Percentiles rank a stretch among this genome's conserved stretches.
phyloP scores from a whole-genome alignment of 2,888 invertebrate genomes.

The Stratiomys singularior region DNA sequence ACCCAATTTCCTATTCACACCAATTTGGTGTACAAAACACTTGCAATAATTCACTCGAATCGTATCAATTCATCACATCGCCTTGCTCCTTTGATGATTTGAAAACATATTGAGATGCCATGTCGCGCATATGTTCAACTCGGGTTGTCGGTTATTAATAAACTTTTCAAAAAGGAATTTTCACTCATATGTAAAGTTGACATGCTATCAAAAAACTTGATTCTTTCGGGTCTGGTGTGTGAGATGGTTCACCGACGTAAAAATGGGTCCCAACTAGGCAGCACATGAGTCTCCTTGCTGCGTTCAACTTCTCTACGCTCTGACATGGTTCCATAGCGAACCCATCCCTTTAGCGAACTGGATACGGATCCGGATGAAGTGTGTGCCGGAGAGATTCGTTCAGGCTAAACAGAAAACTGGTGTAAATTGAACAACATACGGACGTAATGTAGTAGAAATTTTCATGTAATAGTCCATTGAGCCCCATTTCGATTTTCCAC shows the following conservation, averaged over 20 bases:
- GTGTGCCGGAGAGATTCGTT: not conserved
- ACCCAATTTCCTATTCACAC: not conserved
- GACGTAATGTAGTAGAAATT: conserved; percentile 32
- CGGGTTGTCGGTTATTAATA: conserved; percentile 25
- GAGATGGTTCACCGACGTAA: not conserved
- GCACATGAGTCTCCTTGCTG: not conserved
- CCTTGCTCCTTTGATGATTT: conserved; percentile 15
- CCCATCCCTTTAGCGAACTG: not conserved
- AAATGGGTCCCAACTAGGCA: not conserved
- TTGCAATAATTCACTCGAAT: conserved; percentile 38
- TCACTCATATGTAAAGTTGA: conserved; percentile 38
- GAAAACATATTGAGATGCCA: conserved; percentile 33
- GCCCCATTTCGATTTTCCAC: conserved; percentile 29
- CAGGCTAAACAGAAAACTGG: conserved; percentile 23
- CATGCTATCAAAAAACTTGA: conserved; percentile 36
- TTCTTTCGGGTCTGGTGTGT: conserved; percentile 23
- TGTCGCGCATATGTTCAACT: conserved; percentile 31
- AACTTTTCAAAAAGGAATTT: conserved; percentile 30
- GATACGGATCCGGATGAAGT: not conserved
- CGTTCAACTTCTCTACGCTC: not conserved
- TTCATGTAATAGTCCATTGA: conserved; percentile 35
- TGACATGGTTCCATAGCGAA: not conserved
- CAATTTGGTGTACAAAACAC: conserved; percentile 5
- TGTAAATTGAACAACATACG: conserved; percentile 37
- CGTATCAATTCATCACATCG: conserved; percentile 29